phyloP scores from a whole-genome alignment of 2,113 vertebrate species.

The Heptranchias perlo region DNA sequence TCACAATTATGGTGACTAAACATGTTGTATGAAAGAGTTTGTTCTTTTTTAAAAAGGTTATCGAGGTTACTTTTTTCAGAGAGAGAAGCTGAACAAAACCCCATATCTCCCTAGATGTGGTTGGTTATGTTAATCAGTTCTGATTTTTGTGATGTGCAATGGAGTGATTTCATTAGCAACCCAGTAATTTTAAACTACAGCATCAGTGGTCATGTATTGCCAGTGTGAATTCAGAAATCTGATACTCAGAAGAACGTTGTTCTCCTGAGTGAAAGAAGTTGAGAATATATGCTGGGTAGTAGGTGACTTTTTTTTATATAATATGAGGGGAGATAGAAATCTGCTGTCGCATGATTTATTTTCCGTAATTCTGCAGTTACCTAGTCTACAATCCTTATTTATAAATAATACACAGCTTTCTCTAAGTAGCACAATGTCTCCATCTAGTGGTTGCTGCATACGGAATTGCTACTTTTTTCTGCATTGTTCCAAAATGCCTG shows the following conservation, averaged over 20 bases:
- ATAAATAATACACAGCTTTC: background rate
- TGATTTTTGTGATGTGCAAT: background rate
- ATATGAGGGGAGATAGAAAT: too few species aligned
- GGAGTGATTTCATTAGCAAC: background rate
- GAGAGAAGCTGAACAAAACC: background rate
- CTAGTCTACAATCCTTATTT: background rate
- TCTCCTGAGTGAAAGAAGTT: background rate
- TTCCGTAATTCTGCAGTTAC: background rate
- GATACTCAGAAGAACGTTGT: background rate
- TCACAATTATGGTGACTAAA: background rate
- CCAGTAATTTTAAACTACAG: background rate
- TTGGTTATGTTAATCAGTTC: background rate
- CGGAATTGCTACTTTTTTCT: background rate
- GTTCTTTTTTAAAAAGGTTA: background rate
- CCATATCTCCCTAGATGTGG: background rate
- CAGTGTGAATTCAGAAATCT: background rate
- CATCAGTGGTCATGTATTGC: background rate
- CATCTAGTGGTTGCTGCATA: background rate
- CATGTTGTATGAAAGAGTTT: background rate
- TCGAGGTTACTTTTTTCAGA: background rate
- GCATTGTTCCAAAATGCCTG: background rate
- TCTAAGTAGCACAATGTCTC: background rate
- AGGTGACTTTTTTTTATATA: background rate
- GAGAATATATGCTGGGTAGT: background rate
- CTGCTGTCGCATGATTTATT: background rate